Base-by-base conservation (phyloP, 2,888 invertebrate species). In the Stomorhina lunata region DNA sequence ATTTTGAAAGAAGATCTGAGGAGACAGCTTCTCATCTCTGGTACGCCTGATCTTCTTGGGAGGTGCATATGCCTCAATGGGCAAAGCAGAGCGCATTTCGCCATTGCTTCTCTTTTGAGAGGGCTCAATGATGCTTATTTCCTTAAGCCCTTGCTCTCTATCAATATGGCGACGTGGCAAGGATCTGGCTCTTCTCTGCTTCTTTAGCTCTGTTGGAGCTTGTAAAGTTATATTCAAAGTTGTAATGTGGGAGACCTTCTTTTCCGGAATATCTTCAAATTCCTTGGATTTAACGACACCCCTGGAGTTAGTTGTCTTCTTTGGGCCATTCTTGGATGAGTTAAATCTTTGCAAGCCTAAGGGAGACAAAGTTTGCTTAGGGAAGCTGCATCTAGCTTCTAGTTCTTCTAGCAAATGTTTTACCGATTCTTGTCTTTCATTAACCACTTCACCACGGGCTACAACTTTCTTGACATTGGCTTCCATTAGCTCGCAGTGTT, bases 41-140 rank as follows among this genome's bases (percentile, higher is more conserved):
- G 89, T 88, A 25, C 88, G 87, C 1, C 90, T 86, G 20, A 90
- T 90, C 69, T 90, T 90, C 71, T 86, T 88, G 15, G 89, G 89
- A n/a, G 90, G 90, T 0, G 89, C 90, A 85, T 87, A 89, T 0
- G 87, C 86, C 22, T 90, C 90, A 2, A 87, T 87, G 25, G 88
- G 85, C 59, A 89, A 15, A 0, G 78, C 59, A 6, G 76, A 80
- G 10, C 87, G 84, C 53, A 87, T 84, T 73, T 87, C 71, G 55
- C 86, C 73, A 43, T 86, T 71, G 61, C 84, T 86, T 43, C 89
- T 85, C 15, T 89, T 89, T 17, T 85, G 85, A 0, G 86, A 50
- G 1, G 77, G 50, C 27, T 85, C 80, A 12, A 76, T 69, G 15
- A 53, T 17, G 20, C 59, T 29, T 32, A 75, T 10, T 6, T 75